phyloP scores from a whole-genome alignment of 2,888 invertebrate genomes.

The Synanthedon myopaeformis region DNA sequence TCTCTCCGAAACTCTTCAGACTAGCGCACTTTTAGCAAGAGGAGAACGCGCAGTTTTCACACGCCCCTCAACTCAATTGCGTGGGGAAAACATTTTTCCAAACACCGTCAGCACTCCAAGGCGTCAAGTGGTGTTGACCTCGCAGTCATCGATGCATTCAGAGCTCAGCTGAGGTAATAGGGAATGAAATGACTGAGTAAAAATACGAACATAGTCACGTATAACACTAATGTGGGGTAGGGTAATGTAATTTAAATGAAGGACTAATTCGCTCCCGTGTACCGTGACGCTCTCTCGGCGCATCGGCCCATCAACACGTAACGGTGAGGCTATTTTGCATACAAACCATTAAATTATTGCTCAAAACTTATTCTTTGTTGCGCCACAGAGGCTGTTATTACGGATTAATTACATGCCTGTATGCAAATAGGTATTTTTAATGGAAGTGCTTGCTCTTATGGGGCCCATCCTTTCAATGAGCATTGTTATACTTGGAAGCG shows the following conservation, averaged over 20 bases:
- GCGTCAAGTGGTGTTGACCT: conserved; percentile 32
- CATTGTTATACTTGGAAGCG: conserved; percentile 23
- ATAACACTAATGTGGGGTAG: conserved; percentile 41
- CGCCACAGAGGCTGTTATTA: conserved; percentile 65
- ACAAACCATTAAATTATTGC: conserved; percentile 70
- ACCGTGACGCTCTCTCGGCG: conserved; percentile 61
- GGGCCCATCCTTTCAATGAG: conserved; percentile 43
- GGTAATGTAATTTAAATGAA: conserved; percentile 66
- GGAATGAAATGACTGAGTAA: conserved; percentile 32
- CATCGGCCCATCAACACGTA: conserved; percentile 65
- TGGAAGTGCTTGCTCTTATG: conserved; percentile 51
- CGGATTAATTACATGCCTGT: conserved; percentile 62
- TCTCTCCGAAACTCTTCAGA: conserved; percentile 58
- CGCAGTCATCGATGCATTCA: conserved; percentile 37
- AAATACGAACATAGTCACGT: conserved; percentile 42
- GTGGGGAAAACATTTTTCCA: conserved; percentile 36
- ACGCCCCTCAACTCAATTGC: conserved; percentile 31
- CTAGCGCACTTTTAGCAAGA: conserved; percentile 30
- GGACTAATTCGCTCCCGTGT: conserved; percentile 62
- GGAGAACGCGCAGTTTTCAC: conserved; percentile 56
- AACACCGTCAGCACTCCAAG: conserved; percentile 8
- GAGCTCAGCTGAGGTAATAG: conserved; percentile 25
- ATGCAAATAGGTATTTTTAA: conserved; percentile 66
- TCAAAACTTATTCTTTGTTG: conserved; percentile 69
- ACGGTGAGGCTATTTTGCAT: conserved; percentile 68